Conservation (phyloP, 92 coral and sea anemone genomes). For the Ricordea florida region DNA sequence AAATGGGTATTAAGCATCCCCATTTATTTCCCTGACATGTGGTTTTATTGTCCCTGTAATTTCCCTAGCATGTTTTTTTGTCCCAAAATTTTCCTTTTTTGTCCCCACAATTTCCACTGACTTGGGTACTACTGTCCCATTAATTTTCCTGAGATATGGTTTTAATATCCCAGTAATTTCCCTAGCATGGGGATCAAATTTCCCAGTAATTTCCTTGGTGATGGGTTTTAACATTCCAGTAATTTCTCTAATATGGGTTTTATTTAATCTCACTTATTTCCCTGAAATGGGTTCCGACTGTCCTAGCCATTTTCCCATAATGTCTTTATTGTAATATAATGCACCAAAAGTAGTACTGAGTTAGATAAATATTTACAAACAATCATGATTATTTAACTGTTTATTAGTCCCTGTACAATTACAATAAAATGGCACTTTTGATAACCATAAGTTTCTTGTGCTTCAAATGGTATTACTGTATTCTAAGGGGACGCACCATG, state of each 20-base stretch:
- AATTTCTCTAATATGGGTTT: conserved; percentile 25
- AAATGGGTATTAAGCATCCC: no score
- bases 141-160: neutral
- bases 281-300: conserved; percentile 21
- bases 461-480: conserved; percentile 17
- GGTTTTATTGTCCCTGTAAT: conserved; percentile 11
- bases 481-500: no score
- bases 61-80: neutral
- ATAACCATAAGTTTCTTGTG: conserved; percentile 27
- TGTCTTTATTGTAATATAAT: neutral
- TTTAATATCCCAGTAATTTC: no score
- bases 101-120: neutral
- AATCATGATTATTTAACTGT: conserved; percentile 24
- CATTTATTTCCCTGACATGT: neutral
- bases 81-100: neutral
- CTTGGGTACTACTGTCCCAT: neutral
- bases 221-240: conserved; percentile 1
- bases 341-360: conserved; percentile 1
- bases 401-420: conserved; percentile 39
- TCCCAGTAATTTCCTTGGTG: neutral
- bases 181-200: neutral
- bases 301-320: conserved; percentile 29
- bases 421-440: conserved; percentile 19
- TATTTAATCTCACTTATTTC: conserved; percentile 14
- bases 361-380: neutral